These are phyloP conservation scores for Odontomyia ornata DNA, from an alignment of 2,888 invertebrate genomes.

Conservation along the genomic window DNA sequence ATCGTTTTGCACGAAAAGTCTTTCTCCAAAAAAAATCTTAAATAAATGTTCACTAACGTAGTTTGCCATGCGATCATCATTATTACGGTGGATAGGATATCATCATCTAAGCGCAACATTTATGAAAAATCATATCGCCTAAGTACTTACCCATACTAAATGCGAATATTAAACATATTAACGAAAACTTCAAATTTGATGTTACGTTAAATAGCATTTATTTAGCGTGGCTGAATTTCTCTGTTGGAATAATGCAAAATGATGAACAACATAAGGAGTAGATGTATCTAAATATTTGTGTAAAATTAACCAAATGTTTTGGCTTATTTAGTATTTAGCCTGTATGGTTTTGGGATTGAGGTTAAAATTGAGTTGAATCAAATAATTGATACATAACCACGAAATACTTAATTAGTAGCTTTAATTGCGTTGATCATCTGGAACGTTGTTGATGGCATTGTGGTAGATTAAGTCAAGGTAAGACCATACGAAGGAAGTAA, in stretches of 20 bases:
- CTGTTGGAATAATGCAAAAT: neutral
- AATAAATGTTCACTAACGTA: constrained; percentile 11
- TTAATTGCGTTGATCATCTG: constrained; percentile 21
- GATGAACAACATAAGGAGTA: no score
- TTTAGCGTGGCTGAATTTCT: neutral
- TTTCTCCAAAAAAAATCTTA: neutral
- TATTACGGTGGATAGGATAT: neutral
- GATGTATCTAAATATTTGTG: constrained; percentile 1
- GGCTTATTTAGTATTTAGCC: constrained; percentile 15
- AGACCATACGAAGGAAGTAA: neutral
- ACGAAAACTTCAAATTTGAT: constrained; percentile 7
- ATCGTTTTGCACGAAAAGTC: constrained; percentile 44
- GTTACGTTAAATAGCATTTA: constrained; percentile 2
- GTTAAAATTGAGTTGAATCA: neutral
- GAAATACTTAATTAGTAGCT: constrained; percentile 23
- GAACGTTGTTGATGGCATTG: constrained; percentile 28
- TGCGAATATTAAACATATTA: constrained; percentile 16
- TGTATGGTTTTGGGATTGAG: constrained; percentile 1
- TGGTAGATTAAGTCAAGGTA: constrained; percentile 11
- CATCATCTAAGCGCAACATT: neutral
- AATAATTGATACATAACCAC: constrained; percentile 32
- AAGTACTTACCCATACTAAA: neutral
- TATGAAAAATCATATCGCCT: constrained; percentile 1
- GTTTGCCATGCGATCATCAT: neutral
- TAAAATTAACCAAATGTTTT: neutral